Evolutionary conservation across 1,140 invertebrate species (phyloP).

Genomic region (Leptopilina boulardi): DNA sequence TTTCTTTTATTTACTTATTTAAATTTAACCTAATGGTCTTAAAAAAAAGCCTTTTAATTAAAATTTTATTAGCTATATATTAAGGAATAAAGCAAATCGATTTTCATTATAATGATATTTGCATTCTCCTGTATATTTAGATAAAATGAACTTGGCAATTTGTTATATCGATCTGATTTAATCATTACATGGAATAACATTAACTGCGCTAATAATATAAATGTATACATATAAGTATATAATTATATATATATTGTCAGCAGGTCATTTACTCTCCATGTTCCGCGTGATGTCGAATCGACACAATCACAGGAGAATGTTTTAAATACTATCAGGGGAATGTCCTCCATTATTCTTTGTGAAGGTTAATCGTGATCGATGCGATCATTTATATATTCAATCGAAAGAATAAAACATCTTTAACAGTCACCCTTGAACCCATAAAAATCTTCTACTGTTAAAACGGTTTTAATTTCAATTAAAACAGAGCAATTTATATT

Average conservation of each 20-base stretch:
- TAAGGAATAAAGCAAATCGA: not conserved
- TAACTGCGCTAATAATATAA: slow-evolving; percentile 8
- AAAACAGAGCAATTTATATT: not conserved
- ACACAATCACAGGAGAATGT: slow-evolving; percentile 11
- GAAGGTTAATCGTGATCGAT: slow-evolving; percentile 32
- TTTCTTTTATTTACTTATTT: too few species aligned
- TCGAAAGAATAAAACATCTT: slow-evolving; percentile 25
- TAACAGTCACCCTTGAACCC: slow-evolving; percentile 12
- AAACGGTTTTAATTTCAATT: not conserved
- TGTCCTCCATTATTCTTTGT: slow-evolving; percentile 30
- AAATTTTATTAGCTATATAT: not conserved
- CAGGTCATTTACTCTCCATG: slow-evolving; percentile 14
- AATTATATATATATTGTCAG: slow-evolving; percentile 26
- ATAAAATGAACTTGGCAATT: not conserved
- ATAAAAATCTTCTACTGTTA: not conserved
- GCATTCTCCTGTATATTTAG: not conserved
- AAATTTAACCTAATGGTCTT: too few species aligned
- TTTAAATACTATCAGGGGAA: slow-evolving; percentile 27
- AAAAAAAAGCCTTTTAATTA: too few species aligned
- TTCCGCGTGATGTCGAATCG: slow-evolving; percentile 24
- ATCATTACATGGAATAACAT: not conserved
- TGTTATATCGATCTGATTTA: not conserved
- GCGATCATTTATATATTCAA: slow-evolving; percentile 8
- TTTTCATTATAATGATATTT: not conserved
- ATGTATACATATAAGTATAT: not conserved